Percentiles rank a stretch among this genome's conserved stretches.
Evolutionary conservation across 2,888 invertebrate species (phyloP).

Genomic region (Leucania comma): DNA sequence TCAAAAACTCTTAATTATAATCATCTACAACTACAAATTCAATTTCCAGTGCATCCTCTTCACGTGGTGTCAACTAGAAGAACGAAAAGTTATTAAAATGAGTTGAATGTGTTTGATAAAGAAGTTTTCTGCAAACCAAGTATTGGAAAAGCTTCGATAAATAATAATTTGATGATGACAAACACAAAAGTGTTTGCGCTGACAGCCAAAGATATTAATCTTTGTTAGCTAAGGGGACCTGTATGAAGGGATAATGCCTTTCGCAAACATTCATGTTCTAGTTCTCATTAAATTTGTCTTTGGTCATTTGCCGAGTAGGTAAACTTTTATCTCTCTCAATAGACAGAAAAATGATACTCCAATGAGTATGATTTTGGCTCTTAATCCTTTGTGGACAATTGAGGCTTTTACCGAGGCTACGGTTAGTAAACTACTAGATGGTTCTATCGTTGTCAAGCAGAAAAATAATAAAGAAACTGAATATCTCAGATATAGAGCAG

Average conservation of each 20-base stretch:
- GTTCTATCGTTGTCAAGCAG: slow-evolving; percentile 68
- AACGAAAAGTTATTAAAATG: slow-evolving; percentile 69
- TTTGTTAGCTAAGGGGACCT: slow-evolving; percentile 26
- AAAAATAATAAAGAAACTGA: slow-evolving; percentile 53
- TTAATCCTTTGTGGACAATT: too few relatives aligned
- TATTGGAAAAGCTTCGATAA: slow-evolving; percentile 64
- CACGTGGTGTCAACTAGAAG: slow-evolving; percentile 66
- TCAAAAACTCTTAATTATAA: slow-evolving; percentile 36
- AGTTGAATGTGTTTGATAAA: slow-evolving; percentile 73
- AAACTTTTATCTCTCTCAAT: slow-evolving; percentile 61
- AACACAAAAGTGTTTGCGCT: slow-evolving; percentile 7
- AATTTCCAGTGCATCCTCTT: slow-evolving; percentile 61
- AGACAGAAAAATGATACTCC: too few relatives aligned
- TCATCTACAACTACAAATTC: slow-evolving; percentile 35
- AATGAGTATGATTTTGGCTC: too few relatives aligned
- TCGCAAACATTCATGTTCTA: slow-evolving; percentile 64
- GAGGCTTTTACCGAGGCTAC: slow-evolving; percentile 68
- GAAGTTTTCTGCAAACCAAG: slow-evolving; percentile 73
- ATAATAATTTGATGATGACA: slow-evolving; percentile 63
- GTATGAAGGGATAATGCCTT: slow-evolving; percentile 52
- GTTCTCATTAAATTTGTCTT: slow-evolving; percentile 76
- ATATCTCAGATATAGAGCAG: slow-evolving; percentile 67
- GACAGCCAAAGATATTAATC: slow-evolving; percentile 45
- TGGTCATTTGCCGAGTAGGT: slow-evolving; percentile 76
- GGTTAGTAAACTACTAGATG: slow-evolving; percentile 75